Evolutionary conservation across 2,888 invertebrate genomes (phyloP), one percentile per base, ranked within the genome.

Genomic region (Harpalus rubripes): DNA sequence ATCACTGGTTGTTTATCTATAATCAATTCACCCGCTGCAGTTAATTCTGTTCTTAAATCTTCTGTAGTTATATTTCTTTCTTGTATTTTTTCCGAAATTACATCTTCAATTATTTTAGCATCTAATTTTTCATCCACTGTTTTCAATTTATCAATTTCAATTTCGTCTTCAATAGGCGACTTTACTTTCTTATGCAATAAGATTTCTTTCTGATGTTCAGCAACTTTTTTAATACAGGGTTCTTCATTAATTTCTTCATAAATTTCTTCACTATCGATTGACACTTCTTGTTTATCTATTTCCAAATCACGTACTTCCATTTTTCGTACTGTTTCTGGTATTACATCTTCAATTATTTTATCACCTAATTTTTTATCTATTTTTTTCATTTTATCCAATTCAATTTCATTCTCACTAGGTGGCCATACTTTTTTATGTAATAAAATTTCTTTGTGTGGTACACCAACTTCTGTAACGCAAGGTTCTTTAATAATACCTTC

Each of bases 391-490:
- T 63, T 63, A 22, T 26, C 22, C 2, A 12, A 6, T 8, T 63
- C 22, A 59, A 59, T 16, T 59, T 59, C 59, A 6, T 7, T 7
- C 0, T 16, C 16, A 16, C 58, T 39, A 18, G n/a, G 65, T 26
- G 68, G 26, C 52, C 8, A 56, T 12, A 56, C 56, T 59, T 72
- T 82, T 68, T 32, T 58, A 58, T 68, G 68, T 32, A 32, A 15
- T 7, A 68, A 32, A 68, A 68, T 68, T 68, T 68, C 39, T 39
- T 39, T 32, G 2, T 22, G 32, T 22, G 79, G 2, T n/a, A 7
- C 12, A 58, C 41, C 41, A 7, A 56, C 8, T 79, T 56, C 22
- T n/a, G n/a, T 58, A 18, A 56, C 10, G 15, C 79, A 59, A 18
- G 32, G 39, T 79, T 79, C 79, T 7, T 58, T 59, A 52, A 52